Conservation (phyloP, 1,140 invertebrate species). For the Scaptodrosophila lebanonensis region DNA sequence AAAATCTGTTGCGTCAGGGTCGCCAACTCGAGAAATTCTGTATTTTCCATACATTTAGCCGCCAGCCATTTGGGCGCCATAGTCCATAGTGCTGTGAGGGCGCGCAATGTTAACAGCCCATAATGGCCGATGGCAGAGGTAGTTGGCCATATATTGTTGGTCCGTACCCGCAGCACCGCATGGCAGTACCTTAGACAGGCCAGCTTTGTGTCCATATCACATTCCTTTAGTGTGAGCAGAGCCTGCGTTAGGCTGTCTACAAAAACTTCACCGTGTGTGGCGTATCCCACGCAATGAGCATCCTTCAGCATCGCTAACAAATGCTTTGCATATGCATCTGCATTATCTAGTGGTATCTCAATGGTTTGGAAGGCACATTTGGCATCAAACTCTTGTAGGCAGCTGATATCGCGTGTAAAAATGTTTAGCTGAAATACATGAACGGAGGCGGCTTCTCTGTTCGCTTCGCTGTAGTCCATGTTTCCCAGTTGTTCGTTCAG, state of each 20-base stretch:
- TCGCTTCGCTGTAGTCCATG: slow-evolving; percentile 21
- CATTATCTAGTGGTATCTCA: slow-evolving; percentile 24
- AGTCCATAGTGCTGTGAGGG: slow-evolving; percentile 46
- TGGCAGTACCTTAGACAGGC: slow-evolving; percentile 48
- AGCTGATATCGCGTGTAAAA: slow-evolving; percentile 35
- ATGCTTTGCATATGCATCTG: slow-evolving; percentile 39
- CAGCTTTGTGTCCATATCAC: slow-evolving; percentile 53
- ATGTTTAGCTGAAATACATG: slow-evolving; percentile 16
- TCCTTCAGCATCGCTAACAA: slow-evolving; percentile 47
- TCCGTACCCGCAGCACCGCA: slow-evolving; percentile 40
- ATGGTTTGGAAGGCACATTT: slow-evolving; percentile 42
- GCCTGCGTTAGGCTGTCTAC: slow-evolving; percentile 41
- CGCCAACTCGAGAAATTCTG: slow-evolving; percentile 19
- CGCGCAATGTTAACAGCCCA: slow-evolving; percentile 36
- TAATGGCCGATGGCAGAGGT: slow-evolving; percentile 34
- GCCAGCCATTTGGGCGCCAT: slow-evolving; percentile 42
- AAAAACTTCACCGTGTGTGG: slow-evolving; percentile 47
- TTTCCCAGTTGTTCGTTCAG: slow-evolving; percentile 26
- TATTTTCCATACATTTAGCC: slow-evolving; percentile 23
- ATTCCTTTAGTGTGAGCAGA: slow-evolving; percentile 53
- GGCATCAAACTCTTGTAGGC: slow-evolving; percentile 51
- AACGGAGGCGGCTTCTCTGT: background rate
- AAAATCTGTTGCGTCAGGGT: slow-evolving; percentile 19
- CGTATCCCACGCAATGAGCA: slow-evolving; percentile 43
- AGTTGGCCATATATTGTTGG: slow-evolving; percentile 16